Evolutionary conservation across 2,888 invertebrate species (phyloP), one percentile per base, ranked within the genome.

Genomic region (Tiliacea aurago): DNA sequence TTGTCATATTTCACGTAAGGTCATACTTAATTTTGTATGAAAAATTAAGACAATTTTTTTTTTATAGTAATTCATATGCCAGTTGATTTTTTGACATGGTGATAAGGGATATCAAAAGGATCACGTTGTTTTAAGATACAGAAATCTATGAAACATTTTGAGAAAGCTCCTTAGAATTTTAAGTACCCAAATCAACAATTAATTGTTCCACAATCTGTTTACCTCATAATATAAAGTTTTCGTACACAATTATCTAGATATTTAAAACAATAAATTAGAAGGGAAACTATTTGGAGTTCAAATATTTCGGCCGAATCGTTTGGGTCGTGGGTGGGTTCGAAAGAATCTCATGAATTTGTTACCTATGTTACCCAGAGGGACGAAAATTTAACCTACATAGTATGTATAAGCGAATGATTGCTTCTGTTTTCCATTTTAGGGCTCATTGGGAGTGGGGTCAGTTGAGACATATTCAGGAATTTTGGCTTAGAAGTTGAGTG

Each of bases 311-410:
- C 68, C 18, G 67, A 82, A 67, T 67, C 71, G 63, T 78, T 76
- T 56, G 73, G 85, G 78, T 73, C 69, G 66, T 45, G 70, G 77
- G 66, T 45, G 70, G 77, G 68, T 28, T n/a, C 47, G 62, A 77
- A 85, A 83, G 80, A 85, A 86, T 84, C 67, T 77, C 78, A 78
- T 76, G 78, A 83, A 84, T 85, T 77, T 64, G 71, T 78, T 74
- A 82, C 80, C 75, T 80, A 76, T 73, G 76, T 79, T 65, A 69
- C 61, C 71, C 80, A 0, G 33, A 66, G 70, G 72, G 82, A 41
- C 56, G 51, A 28, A 58, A 58, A 55, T 37, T 83, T 64, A 73
- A 28, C 72, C 56, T 62, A 70, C 41, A 43, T 73, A 53, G 10
- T 64, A 63, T 63, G 23, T 80, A 56, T 62, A 62, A 41, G 23